Base-by-base conservation (phyloP, 2,888 invertebrate genomes). In the Andrena minutula region DNA sequence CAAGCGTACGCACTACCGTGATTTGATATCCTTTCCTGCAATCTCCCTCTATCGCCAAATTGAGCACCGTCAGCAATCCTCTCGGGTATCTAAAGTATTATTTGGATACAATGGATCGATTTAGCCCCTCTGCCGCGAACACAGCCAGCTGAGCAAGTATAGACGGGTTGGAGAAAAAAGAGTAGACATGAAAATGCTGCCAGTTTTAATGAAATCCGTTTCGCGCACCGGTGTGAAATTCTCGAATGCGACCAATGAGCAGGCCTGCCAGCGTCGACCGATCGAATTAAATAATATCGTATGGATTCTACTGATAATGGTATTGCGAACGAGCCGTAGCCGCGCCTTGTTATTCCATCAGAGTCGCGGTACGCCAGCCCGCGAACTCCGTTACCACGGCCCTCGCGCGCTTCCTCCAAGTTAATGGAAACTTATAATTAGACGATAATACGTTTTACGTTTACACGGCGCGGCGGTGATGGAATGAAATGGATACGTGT, bases 291-390 rank as follows among this genome's bases (percentile, higher is more conserved):
- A 32, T 63, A 20, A 32, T 63, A 56, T 83, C 70, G 73, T 83
- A 83, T 26, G 72, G 53, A 75, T 83, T 75, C 76, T 41, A 75
- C 51, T 60, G 69, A 78, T 86, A 75, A 75, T 63, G 32, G 61
- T 78, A 83, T 86, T 73, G 65, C 51, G 51, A 70, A 47, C 51
- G 47, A 58, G 30, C 28, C 49, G 53, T 32, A 26, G 26, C 51
- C 75, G 16, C 58, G 77, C 83, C 86, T 86, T 84, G 79, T 85
- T 86, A 85, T 85, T 85, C 82, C 72, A 71, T 68, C 78, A 75
- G 82, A 61, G 49, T 56, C 71, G 51, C 70, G 75, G 63, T 71
- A 32, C 32, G 26, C 60, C 41, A 53, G 53, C 49, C 28, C 16
- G 35, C 76, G 51, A 73, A 63, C 64, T 82, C 77, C 70, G 71